Evolutionary conservation across 2,113 vertebrate species (phyloP).

Genomic region (Okapia johnstoni): DNA sequence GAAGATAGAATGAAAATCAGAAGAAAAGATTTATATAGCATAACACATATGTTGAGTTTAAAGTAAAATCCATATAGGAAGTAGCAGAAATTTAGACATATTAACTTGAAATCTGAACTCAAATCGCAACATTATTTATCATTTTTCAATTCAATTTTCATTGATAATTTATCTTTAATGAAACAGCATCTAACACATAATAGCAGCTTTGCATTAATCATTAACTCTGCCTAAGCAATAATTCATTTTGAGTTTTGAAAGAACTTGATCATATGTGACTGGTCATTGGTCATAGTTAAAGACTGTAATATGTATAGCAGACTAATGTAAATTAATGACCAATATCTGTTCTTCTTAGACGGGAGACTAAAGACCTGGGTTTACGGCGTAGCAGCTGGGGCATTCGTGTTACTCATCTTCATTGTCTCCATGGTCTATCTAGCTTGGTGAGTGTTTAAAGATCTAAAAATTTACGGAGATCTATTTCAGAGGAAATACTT

Average conservation of each 20-base stretch:
- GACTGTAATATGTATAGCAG: constrained; percentile 47
- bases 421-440: constrained; percentile 99
- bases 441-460: constrained; percentile 94
- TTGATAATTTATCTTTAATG: not conserved
- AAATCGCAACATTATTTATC: not conserved
- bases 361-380: constrained; percentile 99
- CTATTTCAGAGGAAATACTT: not conserved
- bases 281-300: constrained; percentile 36
- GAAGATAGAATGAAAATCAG: not conserved
- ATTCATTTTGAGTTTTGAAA: constrained; percentile 53
- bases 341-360: constrained; percentile 88
- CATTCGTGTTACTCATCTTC: constrained; percentile 97
- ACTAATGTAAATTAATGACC: constrained; percentile 79
- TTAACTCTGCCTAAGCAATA: constrained; percentile 5
- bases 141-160: not conserved
- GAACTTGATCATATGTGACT: not conserved
- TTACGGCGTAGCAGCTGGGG: constrained; percentile 96
- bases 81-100: not conserved
- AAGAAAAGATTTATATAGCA: not conserved
- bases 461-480: constrained; percentile 61
- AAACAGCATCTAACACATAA: not conserved
- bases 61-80: not conserved
- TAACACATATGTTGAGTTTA: not conserved
- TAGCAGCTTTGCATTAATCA: constrained; percentile 30
- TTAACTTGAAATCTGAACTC: not conserved